Base-by-base conservation (phyloP, 2,113 vertebrate species). In the Callorhinus ursinus region DNA sequence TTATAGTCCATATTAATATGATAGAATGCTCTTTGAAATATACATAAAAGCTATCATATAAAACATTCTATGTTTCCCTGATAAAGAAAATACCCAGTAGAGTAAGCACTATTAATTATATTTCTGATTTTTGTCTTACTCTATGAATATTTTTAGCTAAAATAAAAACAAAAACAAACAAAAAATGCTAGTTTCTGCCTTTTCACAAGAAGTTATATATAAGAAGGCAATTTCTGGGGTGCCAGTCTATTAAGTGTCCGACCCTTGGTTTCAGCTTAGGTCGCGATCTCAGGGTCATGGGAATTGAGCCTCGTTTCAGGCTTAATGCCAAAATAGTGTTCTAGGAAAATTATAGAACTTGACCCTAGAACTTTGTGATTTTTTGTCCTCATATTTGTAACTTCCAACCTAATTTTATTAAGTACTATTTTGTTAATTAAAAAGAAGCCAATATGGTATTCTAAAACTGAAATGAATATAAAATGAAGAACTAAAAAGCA, bases 381-480 rank as follows among this genome's bases (percentile, higher is more conserved):
- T 93, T 67, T 67, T 79, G 24, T 59, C 31, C 81, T 79, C 31
- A 85, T 26, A 11, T 93, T 7, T 26, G 1, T 88, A 67, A 49
- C 28, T 92, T 90, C 72, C 18, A 5, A 83, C 2, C 4, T 19
- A 69, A 69, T 61, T 96, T 96, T 91, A 67, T 86, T 74, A 77
- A 91, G 22, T 53, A 81, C n/a, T 84, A 67, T 92, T 76, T 93
- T 88, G 51, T 79, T 94, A 67, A 79, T 87, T 97, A 55, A 69
- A 92, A 90, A 90, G n/a, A 96, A 79, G 9, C 16, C 18, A 90
- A 7, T 28, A 18, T 89, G 36, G n/a, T 36, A 49, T 71, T 88
- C 22, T 57, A 84, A 97, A 89, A 46, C n/a, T 69, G 51, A 74
- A 12, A 3, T 63, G 31, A 83, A 79, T 61, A 46, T 94, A 71